Conservation (phyloP, 1,140 invertebrate genomes). For the Archegozetes longisetosus region DNA sequence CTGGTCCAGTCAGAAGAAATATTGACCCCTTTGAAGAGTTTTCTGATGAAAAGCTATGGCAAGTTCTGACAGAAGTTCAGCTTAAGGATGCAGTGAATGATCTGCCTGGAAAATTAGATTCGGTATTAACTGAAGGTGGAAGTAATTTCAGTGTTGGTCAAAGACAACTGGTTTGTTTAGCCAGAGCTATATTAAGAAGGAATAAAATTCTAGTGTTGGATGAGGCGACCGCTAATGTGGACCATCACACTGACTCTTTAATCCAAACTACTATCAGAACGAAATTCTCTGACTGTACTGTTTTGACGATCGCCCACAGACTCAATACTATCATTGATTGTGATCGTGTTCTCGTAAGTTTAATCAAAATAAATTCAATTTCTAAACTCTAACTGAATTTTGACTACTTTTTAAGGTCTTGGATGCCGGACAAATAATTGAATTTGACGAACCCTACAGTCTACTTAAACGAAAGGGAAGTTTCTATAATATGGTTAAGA, state of each 20-base stretch:
- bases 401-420: no score
- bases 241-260: slow-evolving; percentile 41
- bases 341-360: slow-evolving; percentile 23
- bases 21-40: slow-evolving; percentile 24
- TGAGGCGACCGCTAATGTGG: slow-evolving; percentile 60
- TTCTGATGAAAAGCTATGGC: slow-evolving; percentile 25
- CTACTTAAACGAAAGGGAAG: no score
- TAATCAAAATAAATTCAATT: no score
- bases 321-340: slow-evolving; percentile 31
- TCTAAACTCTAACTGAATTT: no score
- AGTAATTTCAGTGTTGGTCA: slow-evolving; percentile 50
- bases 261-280: slow-evolving; percentile 30
- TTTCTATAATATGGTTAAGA: no score
- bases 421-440: no score
- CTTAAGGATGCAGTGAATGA: slow-evolving; percentile 20
- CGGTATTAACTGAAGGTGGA: slow-evolving; percentile 30
- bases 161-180: slow-evolving; percentile 55
- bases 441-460: no score
- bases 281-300: slow-evolving; percentile 29
- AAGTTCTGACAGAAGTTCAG: slow-evolving; percentile 23
- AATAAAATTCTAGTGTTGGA: slow-evolving; percentile 49
- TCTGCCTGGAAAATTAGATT: slow-evolving; percentile 3
- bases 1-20: slow-evolving; percentile 30
- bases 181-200: slow-evolving; percentile 47
- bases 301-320: slow-evolving; percentile 33